A percentile compares a stretch with the other conserved stretches of the same genome.
Evolutionary conservation across 1,140 invertebrate genomes (phyloP).

Genomic region (Neelides sp.): DNA sequence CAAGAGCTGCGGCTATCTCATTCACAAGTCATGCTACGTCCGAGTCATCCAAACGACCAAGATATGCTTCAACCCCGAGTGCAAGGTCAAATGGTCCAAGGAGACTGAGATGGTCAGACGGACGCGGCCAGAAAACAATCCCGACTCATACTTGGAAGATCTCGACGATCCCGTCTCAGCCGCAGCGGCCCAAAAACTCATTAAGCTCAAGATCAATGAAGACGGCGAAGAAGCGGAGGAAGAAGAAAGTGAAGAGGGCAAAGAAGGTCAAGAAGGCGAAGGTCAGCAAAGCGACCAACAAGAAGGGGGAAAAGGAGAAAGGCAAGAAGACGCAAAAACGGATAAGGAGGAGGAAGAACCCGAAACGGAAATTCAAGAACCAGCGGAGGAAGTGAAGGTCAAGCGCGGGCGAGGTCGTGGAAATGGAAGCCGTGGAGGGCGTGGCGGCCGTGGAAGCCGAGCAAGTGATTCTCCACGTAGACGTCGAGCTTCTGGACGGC

Average conservation of each 20-base stretch:
- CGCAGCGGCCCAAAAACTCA: background rate
- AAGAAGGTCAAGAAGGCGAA: background rate
- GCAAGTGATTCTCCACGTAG: too few species aligned
- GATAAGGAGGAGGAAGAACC: constrained; percentile 5
- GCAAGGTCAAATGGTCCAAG: background rate
- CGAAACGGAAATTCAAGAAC: constrained; percentile 8
- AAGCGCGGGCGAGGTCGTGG: background rate
- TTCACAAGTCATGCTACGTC: constrained; percentile 8
- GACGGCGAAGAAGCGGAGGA: background rate
- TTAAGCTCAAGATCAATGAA: too few species aligned
- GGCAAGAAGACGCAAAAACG: constrained; percentile 2
- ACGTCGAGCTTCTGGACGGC: too few species aligned
- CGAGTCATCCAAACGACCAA: constrained; percentile 7
- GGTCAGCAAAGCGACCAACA: background rate
- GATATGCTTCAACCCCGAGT: background rate
- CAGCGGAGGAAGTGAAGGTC: background rate
- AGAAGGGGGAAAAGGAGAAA: constrained; percentile 1
- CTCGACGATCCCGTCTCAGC: background rate
- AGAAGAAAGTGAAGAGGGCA: constrained; percentile 3
- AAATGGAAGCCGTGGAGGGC: too few species aligned
- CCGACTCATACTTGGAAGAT: background rate
- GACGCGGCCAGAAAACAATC: background rate
- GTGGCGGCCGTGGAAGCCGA: too few species aligned
- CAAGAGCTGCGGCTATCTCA: constrained; percentile 3
- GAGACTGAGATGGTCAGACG: background rate